A percentile compares a stretch with the other conserved stretches of the same genome.
Evolutionary conservation across 1,140 invertebrate species (phyloP).

Genomic region (Drosophila sproati): DNA sequence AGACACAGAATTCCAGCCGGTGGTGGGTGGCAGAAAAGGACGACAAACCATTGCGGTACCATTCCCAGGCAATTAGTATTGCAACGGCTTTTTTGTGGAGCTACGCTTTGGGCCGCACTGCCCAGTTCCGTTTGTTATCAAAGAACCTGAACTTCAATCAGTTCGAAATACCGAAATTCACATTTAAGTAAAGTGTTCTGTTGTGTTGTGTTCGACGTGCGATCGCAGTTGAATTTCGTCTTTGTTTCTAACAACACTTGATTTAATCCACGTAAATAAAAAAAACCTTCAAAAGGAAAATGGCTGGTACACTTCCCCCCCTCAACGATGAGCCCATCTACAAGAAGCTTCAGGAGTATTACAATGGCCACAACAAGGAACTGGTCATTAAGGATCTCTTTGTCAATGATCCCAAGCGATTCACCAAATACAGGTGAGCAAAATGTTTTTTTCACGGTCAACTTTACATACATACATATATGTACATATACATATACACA

Average conservation of each 20-base stretch:
- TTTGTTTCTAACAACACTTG: constrained; percentile 47
- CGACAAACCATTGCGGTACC: constrained; percentile 43
- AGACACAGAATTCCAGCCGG: constrained; percentile 59
- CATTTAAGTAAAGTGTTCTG: constrained; percentile 68
- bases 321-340: constrained; percentile 89
- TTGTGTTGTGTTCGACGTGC: constrained; percentile 39
- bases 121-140: constrained; percentile 35
- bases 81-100: constrained; percentile 47
- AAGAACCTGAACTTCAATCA: constrained; percentile 17
- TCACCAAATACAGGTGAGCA: constrained; percentile 92
- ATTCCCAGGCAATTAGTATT: constrained; percentile 27
- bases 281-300: constrained; percentile 58
- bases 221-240: constrained; percentile 40
- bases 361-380: constrained; percentile 87
- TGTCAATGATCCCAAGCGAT: constrained; percentile 90
- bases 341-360: constrained; percentile 90
- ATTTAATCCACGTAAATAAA: constrained; percentile 19
- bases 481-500: background rate
- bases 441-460: constrained; percentile 30
- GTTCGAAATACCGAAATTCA: constrained; percentile 16
- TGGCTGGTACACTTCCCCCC: constrained; percentile 74
- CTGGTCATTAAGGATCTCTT: constrained; percentile 93
- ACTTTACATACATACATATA: background rate
- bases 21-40: constrained; percentile 46
- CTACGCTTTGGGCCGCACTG: constrained; percentile 28